These are phyloP conservation scores for Limnephilus marmoratus DNA, from an alignment of 2,888 invertebrate species.

Conservation along the genomic window DNA sequence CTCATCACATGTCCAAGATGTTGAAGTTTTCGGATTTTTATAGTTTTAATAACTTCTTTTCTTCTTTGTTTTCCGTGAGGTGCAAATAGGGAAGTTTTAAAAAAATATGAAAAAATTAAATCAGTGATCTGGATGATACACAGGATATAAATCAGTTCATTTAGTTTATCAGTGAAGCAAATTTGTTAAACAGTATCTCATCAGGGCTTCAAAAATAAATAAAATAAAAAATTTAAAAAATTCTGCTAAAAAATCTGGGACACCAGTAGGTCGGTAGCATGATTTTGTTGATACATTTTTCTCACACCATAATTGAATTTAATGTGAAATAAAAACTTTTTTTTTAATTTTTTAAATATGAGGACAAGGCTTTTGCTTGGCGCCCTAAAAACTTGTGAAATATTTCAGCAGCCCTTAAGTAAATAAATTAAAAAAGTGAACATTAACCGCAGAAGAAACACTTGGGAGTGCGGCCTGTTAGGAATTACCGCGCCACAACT, in stretches of 20 bases:
- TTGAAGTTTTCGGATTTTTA: no score
- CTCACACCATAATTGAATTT: not conserved
- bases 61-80: no score
- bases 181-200: not conserved
- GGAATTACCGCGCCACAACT: constrained; percentile 45
- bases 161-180: no score
- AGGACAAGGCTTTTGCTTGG: not conserved
- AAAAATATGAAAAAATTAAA: no score
- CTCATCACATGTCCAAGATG: no score
- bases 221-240: not conserved
- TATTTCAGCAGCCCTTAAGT: not conserved
- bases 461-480: constrained; percentile 49
- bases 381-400: not conserved
- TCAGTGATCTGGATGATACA: no score
- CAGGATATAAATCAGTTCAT: no score
- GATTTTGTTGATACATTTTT: not conserved
- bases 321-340: not conserved
- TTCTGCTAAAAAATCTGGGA: not conserved
- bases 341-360: not conserved
- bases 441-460: constrained; percentile 46
- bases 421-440: constrained; percentile 42
- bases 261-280: not conserved
- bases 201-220: not conserved
- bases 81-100: no score
- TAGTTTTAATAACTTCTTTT: no score